Percentiles rank a stretch among this genome's conserved stretches.
Evolutionary conservation across 2,113 vertebrate genomes (phyloP).

Genomic region (Ailuropoda melanoleuca): DNA sequence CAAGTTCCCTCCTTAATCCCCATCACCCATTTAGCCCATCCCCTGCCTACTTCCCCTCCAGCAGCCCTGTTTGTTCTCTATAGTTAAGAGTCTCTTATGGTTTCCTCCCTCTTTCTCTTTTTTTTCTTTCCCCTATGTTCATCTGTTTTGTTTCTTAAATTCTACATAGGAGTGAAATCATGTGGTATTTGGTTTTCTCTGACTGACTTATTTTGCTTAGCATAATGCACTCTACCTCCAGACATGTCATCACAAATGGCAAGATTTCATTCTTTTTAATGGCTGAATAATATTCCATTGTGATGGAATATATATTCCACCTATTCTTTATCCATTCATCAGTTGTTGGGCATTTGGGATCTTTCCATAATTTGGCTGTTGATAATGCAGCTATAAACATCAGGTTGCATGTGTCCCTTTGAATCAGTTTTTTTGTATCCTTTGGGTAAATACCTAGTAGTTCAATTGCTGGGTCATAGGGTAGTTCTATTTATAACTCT

Average conservation of each 20-base stretch:
- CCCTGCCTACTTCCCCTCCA: background rate
- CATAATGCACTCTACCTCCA: background rate
- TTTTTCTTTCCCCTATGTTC: background rate
- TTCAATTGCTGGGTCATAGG: background rate
- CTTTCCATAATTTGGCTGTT: background rate
- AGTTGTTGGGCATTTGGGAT: background rate
- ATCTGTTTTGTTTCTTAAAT: background rate
- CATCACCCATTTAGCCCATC: background rate
- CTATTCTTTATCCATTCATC: background rate
- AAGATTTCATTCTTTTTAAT: background rate
- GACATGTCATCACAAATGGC: background rate
- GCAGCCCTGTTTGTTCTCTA: background rate
- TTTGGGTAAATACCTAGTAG: background rate
- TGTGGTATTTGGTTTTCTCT: background rate
- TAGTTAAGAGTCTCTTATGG: background rate
- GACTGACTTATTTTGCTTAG: background rate
- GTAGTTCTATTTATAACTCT: background rate
- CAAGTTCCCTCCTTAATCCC: background rate
- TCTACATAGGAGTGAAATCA: background rate
- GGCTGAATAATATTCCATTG: background rate
- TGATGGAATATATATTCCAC: background rate
- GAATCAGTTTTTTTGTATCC: background rate
- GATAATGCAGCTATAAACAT: background rate
- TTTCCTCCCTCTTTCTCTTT: background rate
- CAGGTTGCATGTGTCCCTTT: background rate